phyloP scores from a whole-genome alignment of 92 coral and sea anemone species.

The Phenganax subtilis region DNA sequence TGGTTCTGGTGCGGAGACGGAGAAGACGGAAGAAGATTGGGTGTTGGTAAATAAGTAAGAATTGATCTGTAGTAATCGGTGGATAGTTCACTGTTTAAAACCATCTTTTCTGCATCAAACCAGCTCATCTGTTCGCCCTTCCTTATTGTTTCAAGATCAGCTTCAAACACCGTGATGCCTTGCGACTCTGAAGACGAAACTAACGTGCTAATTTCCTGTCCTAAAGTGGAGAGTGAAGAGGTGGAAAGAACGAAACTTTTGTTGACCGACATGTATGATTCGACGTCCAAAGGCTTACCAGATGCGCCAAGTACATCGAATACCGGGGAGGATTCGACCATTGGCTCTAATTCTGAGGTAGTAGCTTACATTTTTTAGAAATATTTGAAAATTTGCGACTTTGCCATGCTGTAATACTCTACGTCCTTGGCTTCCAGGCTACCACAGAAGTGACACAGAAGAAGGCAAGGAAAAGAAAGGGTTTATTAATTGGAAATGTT shows the following conservation, averaged over 20 bases:
- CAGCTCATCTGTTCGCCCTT: neutral
- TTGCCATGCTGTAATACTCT: too few species aligned
- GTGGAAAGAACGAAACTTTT: slow-evolving; percentile 6
- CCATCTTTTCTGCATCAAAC: neutral
- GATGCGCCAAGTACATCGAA: neutral
- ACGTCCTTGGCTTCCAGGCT: too few species aligned
- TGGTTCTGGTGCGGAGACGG: slow-evolving; percentile 12
- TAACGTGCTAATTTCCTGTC: slow-evolving; percentile 14
- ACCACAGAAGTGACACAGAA: neutral
- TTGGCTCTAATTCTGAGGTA: neutral
- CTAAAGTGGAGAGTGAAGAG: slow-evolving; percentile 1
- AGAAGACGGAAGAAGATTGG: slow-evolving; percentile 23
- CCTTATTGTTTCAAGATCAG: neutral
- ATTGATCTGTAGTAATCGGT: neutral
- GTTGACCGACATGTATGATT: slow-evolving; percentile 11
- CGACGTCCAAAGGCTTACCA: slow-evolving; percentile 24
- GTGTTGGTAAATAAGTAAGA: slow-evolving; percentile 27
- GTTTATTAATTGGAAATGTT: neutral
- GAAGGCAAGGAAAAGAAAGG: neutral
- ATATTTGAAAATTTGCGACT: neutral
- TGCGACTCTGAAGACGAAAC: slow-evolving; percentile 20
- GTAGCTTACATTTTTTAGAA: neutral
- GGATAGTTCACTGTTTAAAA: neutral
- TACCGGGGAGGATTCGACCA: neutral
- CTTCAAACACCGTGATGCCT: slow-evolving; percentile 14